Evolutionary conservation across 2,113 vertebrate genomes (phyloP).

Genomic region (Semnopithecus entellus): DNA sequence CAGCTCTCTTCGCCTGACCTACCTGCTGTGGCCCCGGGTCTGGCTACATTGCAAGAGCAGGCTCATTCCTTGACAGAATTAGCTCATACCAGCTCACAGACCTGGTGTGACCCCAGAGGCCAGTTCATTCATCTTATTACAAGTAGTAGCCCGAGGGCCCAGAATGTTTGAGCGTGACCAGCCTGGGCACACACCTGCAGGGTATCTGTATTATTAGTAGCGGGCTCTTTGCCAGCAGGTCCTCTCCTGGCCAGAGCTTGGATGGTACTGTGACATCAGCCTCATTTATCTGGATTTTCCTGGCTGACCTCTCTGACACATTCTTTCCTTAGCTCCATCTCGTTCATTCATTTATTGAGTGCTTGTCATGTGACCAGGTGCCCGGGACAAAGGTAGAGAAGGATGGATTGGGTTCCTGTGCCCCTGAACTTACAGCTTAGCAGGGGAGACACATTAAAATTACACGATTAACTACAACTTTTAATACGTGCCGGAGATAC

Average conservation of each 20-base stretch:
- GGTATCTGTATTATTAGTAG: no score
- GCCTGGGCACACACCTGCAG: neutral
- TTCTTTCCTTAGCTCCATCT: neutral
- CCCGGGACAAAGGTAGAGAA: neutral
- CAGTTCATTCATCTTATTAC: neutral
- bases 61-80: neutral
- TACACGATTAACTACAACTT: neutral
- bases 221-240: neutral
- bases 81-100: neutral
- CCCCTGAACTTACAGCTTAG: neutral
- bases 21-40: neutral
- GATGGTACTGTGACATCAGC: fast-evolving
- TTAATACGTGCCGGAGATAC: neutral
- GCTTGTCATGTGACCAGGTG: neutral
- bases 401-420: neutral
- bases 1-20: neutral
- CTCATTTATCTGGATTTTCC: neutral
- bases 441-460: neutral
- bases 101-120: neutral
- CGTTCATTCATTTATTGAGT: neutral
- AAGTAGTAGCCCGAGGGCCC: neutral
- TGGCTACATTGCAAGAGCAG: neutral
- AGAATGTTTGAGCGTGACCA: neutral
- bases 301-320: neutral
- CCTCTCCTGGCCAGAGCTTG: neutral